A percentile compares a stretch with the other conserved stretches of the same genome.
These are phyloP conservation scores for Setipinna tenuifilis DNA, from an alignment of 2,797 vertebrate species.

Conservation along the genomic window DNA sequence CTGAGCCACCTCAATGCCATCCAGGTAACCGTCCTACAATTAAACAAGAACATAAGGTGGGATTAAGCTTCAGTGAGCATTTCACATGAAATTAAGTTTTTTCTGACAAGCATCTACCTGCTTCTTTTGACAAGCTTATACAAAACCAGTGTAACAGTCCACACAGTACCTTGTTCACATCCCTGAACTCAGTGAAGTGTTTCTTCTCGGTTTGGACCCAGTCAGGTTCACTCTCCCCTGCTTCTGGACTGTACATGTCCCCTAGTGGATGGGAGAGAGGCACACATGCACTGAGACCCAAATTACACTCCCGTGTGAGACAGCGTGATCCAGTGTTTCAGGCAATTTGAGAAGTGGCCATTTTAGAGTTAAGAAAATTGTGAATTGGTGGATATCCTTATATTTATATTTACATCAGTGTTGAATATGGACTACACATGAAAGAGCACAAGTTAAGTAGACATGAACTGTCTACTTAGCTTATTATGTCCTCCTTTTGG, in stretches of 20 bases:
- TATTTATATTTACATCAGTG: too few relatives aligned
- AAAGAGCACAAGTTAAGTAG: too few relatives aligned
- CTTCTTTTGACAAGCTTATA: neutral
- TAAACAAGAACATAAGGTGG: neutral
- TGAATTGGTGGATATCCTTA: too few relatives aligned
- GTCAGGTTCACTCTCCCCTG: slow-evolving; percentile 78
- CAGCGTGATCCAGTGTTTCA: neutral
- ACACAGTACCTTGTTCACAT: slow-evolving; percentile 80
- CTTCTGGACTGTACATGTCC: slow-evolving; percentile 80
- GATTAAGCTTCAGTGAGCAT: neutral
- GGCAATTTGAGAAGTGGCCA: neutral
- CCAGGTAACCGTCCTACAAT: slow-evolving; percentile 79
- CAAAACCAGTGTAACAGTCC: neutral
- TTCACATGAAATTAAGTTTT: too few relatives aligned
- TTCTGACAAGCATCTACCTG: too few relatives aligned
- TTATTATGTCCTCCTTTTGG: too few relatives aligned
- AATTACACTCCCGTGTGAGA: neutral
- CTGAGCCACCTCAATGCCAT: slow-evolving; percentile 77
- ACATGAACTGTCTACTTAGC: too few relatives aligned
- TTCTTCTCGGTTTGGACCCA: slow-evolving; percentile 86
- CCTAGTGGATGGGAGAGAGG: slow-evolving; percentile 65
- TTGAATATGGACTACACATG: too few relatives aligned
- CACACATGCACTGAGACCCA: neutral
- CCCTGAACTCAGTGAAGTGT: slow-evolving; percentile 84
- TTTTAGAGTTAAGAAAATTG: too few relatives aligned